phyloP scores from a whole-genome alignment of 2,797 vertebrate genomes.

The Eupleurogrammus muticus region DNA sequence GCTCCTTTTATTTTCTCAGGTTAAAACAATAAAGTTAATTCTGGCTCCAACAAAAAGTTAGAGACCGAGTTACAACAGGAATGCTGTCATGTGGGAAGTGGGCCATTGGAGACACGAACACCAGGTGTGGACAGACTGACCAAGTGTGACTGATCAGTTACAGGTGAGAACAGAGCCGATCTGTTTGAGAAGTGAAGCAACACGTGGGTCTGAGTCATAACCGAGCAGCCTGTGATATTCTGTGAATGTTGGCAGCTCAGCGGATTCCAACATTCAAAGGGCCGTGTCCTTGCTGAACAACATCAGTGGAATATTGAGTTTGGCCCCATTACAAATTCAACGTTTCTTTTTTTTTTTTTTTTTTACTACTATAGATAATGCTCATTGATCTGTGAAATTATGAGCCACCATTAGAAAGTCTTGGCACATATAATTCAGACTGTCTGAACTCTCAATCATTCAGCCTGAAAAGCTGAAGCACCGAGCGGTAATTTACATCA shows the following conservation, averaged over 20 bases:
- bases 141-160: too few species aligned
- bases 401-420: slow-evolving; percentile 79
- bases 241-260: slow-evolving; percentile 47
- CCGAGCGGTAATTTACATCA: slow-evolving; percentile 77
- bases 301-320: slow-evolving; percentile 80
- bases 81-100: too few species aligned
- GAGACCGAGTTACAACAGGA: too few species aligned
- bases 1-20: too few species aligned
- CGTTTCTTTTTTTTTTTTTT: slow-evolving; percentile 48
- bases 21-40: too few species aligned
- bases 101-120: too few species aligned
- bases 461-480: slow-evolving; percentile 67
- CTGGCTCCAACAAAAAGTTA: too few species aligned
- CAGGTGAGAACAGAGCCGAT: too few species aligned
- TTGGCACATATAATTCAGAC: slow-evolving; percentile 71
- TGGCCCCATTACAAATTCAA: slow-evolving; percentile 77
- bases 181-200: too few species aligned
- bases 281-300: slow-evolving; percentile 77
- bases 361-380: slow-evolving; percentile 79
- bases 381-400: slow-evolving; percentile 87
- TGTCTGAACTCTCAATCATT: slow-evolving; percentile 78
- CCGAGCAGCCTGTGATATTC: slow-evolving; percentile 15
- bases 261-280: slow-evolving; percentile 53
- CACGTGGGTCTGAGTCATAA: slow-evolving; percentile 4
- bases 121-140: too few species aligned